These are phyloP conservation scores for Drosophila robusta DNA, from an alignment of 2,888 invertebrate species.

Conservation along the genomic window DNA sequence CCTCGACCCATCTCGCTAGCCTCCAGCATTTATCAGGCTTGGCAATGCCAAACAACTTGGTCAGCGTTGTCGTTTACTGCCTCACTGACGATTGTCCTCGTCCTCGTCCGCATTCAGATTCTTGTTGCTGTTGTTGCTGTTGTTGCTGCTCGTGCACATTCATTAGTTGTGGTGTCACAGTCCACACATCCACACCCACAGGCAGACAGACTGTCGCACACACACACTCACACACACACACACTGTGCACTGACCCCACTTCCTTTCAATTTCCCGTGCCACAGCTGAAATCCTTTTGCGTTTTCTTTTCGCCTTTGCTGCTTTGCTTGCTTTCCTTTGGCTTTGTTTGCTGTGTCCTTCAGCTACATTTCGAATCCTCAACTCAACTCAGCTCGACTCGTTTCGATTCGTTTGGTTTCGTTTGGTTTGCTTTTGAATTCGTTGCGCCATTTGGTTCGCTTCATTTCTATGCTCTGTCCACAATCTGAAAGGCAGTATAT, in stretches of 20 bases:
- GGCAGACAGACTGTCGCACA: not conserved
- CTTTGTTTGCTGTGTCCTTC: slow-evolving; percentile 53
- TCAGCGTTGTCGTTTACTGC: slow-evolving; percentile 54
- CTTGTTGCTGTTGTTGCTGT: slow-evolving; percentile 12
- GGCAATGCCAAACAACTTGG: slow-evolving; percentile 61
- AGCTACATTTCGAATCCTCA: slow-evolving; percentile 43
- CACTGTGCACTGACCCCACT: slow-evolving; percentile 60
- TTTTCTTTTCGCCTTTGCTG: slow-evolving; percentile 19
- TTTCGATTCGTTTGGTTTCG: slow-evolving; percentile 35
- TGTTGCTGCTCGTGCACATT: slow-evolving; percentile 49
- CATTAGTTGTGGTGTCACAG: slow-evolving; percentile 62
- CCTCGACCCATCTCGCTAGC: slow-evolving; percentile 1
- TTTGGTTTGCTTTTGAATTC: slow-evolving; percentile 41
- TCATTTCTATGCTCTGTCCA: slow-evolving; percentile 10
- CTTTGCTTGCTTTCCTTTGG: slow-evolving; percentile 21
- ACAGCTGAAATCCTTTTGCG: slow-evolving; percentile 45
- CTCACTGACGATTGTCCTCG: slow-evolving; percentile 47
- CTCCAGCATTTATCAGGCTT: slow-evolving; percentile 56
- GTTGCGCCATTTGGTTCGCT: slow-evolving; percentile 29
- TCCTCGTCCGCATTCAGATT: slow-evolving; percentile 16
- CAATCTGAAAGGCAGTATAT: not conserved
- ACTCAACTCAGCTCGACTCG: slow-evolving; percentile 26
- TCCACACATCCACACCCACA: slow-evolving; percentile 22
- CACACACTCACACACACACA: not conserved
- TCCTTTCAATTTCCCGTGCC: slow-evolving; percentile 60